Percentiles rank a stretch among this genome's conserved stretches.
Evolutionary conservation across 1,140 invertebrate genomes (phyloP).

Genomic region (Diorhabda carinulata): DNA sequence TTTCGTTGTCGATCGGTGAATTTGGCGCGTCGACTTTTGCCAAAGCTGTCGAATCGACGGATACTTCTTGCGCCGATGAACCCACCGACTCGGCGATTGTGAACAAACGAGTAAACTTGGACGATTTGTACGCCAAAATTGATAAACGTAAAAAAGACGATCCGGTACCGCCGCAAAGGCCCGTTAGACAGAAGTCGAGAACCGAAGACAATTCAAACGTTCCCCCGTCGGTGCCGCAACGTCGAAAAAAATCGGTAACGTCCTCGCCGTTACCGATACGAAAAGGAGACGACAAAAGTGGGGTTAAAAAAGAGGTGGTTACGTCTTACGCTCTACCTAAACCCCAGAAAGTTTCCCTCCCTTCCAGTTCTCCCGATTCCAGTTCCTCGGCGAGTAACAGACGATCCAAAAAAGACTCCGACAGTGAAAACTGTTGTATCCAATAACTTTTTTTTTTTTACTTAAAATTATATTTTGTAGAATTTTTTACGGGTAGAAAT

Average conservation of each 20-base stretch:
- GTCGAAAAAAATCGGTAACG: slow-evolving; percentile 12
- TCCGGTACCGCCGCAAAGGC: slow-evolving; percentile 5
- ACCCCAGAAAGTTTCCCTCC: slow-evolving; percentile 22
- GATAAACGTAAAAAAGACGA: slow-evolving; percentile 20
- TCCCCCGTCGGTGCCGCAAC: not conserved
- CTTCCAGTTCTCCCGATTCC: not conserved
- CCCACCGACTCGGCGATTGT: too few species aligned
- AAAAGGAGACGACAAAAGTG: not conserved
- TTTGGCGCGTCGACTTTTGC: slow-evolving; percentile 19
- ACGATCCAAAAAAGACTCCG: slow-evolving; percentile 29
- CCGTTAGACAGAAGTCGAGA: slow-evolving; percentile 5
- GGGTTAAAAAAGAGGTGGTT: slow-evolving; percentile 31
- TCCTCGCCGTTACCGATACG: slow-evolving; percentile 12
- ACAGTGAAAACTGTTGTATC: slow-evolving; percentile 37
- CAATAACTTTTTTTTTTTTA: slow-evolving; percentile 28
- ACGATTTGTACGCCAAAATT: slow-evolving; percentile 31
- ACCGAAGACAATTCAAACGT: slow-evolving; percentile 6
- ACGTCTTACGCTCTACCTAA: slow-evolving; percentile 27
- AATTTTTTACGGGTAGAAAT: slow-evolving; percentile 29
- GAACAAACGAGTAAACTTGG: slow-evolving; percentile 5
- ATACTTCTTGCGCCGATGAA: slow-evolving; percentile 18
- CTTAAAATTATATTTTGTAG: slow-evolving; percentile 6
- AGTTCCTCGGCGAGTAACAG: slow-evolving; percentile 13
- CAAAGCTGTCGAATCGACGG: slow-evolving; percentile 24
- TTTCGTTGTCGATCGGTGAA: not conserved